Base-by-base conservation (phyloP, 2,888 invertebrate genomes). In the Colostygia pectinataria region DNA sequence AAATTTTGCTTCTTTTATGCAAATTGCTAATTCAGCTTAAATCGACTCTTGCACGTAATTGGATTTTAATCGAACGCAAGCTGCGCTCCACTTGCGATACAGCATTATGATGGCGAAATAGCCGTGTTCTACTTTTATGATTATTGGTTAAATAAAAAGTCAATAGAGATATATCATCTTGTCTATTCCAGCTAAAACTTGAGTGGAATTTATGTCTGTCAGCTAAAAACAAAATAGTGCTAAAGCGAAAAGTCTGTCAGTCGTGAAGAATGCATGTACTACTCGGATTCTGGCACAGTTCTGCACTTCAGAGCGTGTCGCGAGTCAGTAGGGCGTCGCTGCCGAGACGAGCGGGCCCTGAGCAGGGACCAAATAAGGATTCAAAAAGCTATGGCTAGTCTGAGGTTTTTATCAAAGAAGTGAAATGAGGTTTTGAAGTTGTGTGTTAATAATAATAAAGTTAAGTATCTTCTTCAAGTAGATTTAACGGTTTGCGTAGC, bases 251-350 rank as follows among this genome's bases (percentile, higher is more conserved):
- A 65, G 57, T 65, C 64, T 62, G 64, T 70, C 69, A 68, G 68
- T 68, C 73, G 77, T 73, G 66, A 74, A 76, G 72, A 70, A 78
- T 77, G 72, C 69, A 74, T 67, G 74, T 62, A 61, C 60, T 68
- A 61, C 66, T 61, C 61, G 61, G 55, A 68, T 74, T 65, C 66
- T 58, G 61, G 65, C 62, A 70, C 74, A 77, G 72, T 68, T 65
- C 67, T 58, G 54, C 62, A 66, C 66, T 74, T 70, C 63, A 57
- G 44, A 55, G 53, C 55, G 62, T 59, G 71, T 61, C 63, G 65
- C 59, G 56, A 57, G 43, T 46, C 50, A 47, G 49, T 57, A 58
- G 55, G 49, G 51, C 57, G 61, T 33, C n/a, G n/a, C n/a, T n/a
- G n/a, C n/a, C 12, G 47, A 44, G 49, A 44, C 46, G 42, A 15